Conservation (phyloP, 2,797 vertebrate species). For the Tangara arthus region DNA sequence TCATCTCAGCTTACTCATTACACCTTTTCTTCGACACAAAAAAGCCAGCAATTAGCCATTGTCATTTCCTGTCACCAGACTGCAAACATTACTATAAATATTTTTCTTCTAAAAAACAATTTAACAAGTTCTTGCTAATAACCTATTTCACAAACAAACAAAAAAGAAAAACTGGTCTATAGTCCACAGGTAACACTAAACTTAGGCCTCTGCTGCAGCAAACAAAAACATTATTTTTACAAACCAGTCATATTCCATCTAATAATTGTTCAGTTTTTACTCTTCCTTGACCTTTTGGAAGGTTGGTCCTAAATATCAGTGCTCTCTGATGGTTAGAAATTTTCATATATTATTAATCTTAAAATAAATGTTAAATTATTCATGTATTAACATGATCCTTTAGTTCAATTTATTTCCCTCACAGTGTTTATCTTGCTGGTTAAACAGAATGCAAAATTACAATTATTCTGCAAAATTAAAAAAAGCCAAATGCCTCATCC, state of each 20-base stretch:
- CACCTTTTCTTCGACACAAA: neutral
- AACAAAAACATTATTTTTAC: neutral
- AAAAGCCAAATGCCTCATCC: neutral
- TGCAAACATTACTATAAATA: neutral
- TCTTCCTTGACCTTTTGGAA: neutral
- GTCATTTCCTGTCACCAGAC: neutral
- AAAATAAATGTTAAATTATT: neutral
- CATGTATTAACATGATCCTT: neutral
- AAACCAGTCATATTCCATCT: neutral
- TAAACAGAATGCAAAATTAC: neutral
- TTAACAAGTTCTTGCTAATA: neutral
- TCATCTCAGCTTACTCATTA: neutral
- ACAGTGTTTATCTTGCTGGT: neutral
- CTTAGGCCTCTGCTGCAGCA: neutral
- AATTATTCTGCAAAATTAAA: neutral
- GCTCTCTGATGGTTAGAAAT: neutral
- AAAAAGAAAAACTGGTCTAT: neutral
- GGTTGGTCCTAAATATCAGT: neutral
- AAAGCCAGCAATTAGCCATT: neutral
- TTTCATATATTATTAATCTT: neutral
- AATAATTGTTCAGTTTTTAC: neutral
- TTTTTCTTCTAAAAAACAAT: neutral
- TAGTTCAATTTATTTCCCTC: neutral
- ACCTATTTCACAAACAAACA: neutral
- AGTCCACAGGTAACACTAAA: neutral